Conservation (phyloP, 2,113 vertebrate genomes). For the human (Homo sapiens) region DNA sequence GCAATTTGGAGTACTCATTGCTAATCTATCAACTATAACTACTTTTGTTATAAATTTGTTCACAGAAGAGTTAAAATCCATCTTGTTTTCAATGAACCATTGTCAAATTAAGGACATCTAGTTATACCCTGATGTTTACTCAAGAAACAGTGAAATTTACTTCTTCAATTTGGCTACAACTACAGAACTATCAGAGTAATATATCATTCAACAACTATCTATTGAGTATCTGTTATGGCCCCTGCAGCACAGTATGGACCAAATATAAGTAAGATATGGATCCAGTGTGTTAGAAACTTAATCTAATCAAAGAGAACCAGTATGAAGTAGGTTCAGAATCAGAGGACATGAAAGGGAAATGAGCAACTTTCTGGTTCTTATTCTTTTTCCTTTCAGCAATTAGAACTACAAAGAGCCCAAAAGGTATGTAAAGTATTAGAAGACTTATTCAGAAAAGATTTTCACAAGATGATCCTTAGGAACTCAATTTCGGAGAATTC, state of each 20-base stretch:
- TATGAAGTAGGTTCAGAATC: neutral
- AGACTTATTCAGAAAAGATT: slow-evolving; percentile 15
- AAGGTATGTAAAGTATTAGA: neutral
- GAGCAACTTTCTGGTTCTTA: neutral
- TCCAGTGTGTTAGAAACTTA: neutral
- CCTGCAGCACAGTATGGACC: neutral
- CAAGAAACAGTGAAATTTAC: neutral
- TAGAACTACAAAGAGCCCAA: neutral
- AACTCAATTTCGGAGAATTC: neutral
- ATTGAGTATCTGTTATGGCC: neutral
- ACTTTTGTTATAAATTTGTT: neutral
- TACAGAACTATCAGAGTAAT: neutral
- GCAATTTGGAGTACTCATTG: neutral
- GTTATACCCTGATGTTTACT: neutral
- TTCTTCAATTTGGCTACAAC: neutral
- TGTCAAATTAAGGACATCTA: neutral
- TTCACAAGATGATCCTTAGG: neutral
- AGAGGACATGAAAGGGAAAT: neutral
- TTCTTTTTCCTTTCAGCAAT: neutral
- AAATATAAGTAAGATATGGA: neutral
- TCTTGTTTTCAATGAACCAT: neutral
- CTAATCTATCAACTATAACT: neutral
- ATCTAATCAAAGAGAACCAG: neutral
- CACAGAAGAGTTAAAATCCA: neutral
- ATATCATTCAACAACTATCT: neutral